A percentile compares a stretch with the other conserved stretches of the same genome.
Conservation (phyloP, 2,797 vertebrate genomes). For the Siniperca scherzeri region DNA sequence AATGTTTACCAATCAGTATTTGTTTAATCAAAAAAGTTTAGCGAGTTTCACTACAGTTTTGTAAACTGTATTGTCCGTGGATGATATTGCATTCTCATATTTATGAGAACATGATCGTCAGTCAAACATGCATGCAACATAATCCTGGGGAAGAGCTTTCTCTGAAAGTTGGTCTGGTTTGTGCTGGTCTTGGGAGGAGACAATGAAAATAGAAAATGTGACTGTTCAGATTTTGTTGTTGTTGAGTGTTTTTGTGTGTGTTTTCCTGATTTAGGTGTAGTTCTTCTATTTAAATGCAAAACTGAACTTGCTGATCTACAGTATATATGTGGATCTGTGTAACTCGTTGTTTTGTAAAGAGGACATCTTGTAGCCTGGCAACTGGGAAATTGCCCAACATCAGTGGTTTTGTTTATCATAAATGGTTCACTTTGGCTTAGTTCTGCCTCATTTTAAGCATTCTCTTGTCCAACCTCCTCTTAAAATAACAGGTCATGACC, state of each 20-base stretch:
- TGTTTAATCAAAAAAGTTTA: neutral
- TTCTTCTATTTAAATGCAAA: neutral
- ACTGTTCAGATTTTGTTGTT: conserved; percentile 6
- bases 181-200: neutral
- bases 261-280: neutral
- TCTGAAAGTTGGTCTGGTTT: neutral
- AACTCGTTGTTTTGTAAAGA: neutral
- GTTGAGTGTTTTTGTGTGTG: neutral
- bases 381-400: neutral
- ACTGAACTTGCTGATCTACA: neutral
- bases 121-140: neutral
- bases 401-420: neutral
- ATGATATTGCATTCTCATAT: neutral
- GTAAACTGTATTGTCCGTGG: neutral
- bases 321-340: neutral
- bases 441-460: conserved; percentile 13
- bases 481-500: neutral
- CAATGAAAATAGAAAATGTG: neutral
- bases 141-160: neutral
- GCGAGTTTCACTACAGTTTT: neutral
- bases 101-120: neutral
- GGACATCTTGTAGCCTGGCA: neutral
- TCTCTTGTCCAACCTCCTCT: neutral
- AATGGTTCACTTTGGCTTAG: neutral
- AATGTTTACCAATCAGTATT: neutral